phyloP scores from a whole-genome alignment of 2,113 vertebrate species.

The Neogale vison region DNA sequence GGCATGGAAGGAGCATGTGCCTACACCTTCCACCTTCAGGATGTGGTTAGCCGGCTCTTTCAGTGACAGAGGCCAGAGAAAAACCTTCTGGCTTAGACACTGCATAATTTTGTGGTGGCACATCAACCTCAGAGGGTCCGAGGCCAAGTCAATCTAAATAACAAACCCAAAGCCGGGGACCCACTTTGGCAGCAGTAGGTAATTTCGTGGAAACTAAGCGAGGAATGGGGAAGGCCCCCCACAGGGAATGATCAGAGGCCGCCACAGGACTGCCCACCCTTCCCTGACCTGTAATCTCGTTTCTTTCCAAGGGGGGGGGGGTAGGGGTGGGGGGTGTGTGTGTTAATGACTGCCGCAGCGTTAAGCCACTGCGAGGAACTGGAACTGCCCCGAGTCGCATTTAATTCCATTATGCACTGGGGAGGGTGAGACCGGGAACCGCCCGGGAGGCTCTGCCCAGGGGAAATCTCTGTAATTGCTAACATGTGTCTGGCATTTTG shows the following conservation, averaged over 20 bases:
- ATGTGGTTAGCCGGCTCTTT: neutral
- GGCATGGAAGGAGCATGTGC: neutral
- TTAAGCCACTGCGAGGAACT: neutral
- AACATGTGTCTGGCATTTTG: neutral
- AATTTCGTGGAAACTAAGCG: neutral
- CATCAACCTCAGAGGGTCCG: rapidly evolving
- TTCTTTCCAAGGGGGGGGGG: conserved; percentile 57
- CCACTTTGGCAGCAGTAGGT: neutral
- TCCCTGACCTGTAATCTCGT: conserved; percentile 54
- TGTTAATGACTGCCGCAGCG: conserved; percentile 52
- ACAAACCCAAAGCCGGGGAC: neutral
- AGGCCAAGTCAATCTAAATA: neutral
- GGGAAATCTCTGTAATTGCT: conserved; percentile 7
- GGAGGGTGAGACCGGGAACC: neutral
- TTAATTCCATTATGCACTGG: neutral
- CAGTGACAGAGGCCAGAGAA: neutral
- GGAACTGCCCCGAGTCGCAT: neutral
- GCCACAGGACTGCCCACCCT: neutral
- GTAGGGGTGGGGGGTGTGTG: too few relatives aligned
- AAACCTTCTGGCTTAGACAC: neutral
- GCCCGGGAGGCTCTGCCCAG: neutral
- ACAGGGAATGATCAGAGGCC: neutral
- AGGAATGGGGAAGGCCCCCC: neutral
- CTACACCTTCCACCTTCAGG: rapidly evolving
- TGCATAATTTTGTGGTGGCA: neutral